phyloP scores from a whole-genome alignment of 1,140 invertebrate genomes.

The Drosophila hydei region DNA sequence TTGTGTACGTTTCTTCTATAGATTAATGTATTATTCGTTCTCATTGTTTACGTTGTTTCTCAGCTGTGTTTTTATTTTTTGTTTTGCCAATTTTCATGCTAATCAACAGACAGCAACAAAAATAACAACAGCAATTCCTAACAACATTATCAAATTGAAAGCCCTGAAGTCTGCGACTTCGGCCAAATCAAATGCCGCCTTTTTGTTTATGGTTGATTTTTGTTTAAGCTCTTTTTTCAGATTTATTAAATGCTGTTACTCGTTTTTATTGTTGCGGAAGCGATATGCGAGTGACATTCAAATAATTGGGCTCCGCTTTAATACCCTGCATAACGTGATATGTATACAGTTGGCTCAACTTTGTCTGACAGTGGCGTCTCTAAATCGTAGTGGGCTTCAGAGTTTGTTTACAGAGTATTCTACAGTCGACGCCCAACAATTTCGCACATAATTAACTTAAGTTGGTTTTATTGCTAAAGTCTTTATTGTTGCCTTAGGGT shows the following conservation, averaged over 20 bases:
- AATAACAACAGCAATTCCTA: too few relatives aligned
- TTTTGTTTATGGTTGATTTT: constrained; percentile 20
- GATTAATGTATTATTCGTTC: constrained; percentile 10
- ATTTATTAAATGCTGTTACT: constrained; percentile 42
- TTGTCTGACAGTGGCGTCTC: too few relatives aligned
- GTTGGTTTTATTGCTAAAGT: too few relatives aligned
- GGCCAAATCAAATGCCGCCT: constrained; percentile 15
- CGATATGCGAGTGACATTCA: constrained; percentile 43
- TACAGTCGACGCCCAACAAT: too few relatives aligned
- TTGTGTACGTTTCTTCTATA: too few relatives aligned
- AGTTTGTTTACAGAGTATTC: too few relatives aligned
- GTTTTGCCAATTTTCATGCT: constrained; percentile 37
- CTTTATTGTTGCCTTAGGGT: too few relatives aligned
- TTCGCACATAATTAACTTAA: too few relatives aligned
- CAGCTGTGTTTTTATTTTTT: constrained; percentile 5
- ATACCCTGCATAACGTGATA: constrained; percentile 1
- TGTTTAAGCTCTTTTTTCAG: constrained; percentile 7
- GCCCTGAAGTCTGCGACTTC: constrained; percentile 49
- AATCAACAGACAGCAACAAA: constrained; percentile 16
- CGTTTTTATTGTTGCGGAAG: constrained; percentile 68
- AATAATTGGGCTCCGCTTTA: constrained; percentile 4
- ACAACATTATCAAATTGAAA: constrained; percentile 20
- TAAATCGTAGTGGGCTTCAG: too few relatives aligned
- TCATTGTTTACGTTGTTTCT: constrained; percentile 24
- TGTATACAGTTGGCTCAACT: too few relatives aligned